Conservation (phyloP, 2,888 invertebrate genomes). For the Cerceris rybyensis region DNA sequence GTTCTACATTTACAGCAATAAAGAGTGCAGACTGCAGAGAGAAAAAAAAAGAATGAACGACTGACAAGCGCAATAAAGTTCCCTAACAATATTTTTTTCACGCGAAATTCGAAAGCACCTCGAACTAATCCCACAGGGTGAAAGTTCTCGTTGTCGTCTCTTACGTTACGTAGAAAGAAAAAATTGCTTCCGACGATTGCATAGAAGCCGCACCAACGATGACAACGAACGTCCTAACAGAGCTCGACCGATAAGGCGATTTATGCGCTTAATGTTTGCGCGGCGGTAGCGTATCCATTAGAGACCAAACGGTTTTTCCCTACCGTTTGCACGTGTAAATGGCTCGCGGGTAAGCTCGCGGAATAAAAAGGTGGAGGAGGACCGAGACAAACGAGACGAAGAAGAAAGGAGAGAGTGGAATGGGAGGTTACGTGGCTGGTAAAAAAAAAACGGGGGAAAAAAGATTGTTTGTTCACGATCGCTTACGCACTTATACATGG, state of each 20-base stretch:
- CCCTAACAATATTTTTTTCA: too few relatives aligned
- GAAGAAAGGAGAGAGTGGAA: neutral
- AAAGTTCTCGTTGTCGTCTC: too few relatives aligned
- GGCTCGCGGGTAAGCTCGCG: slow-evolving; percentile 34
- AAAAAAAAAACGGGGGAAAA: neutral
- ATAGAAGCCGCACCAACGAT: slow-evolving; percentile 14
- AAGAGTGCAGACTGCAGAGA: too few relatives aligned
- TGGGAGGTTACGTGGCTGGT: neutral
- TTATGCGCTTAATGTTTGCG: slow-evolving; percentile 40
- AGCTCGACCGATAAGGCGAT: slow-evolving; percentile 43
- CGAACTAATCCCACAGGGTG: too few relatives aligned
- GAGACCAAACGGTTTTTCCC: slow-evolving; percentile 21
- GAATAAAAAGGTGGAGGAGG: slow-evolving; percentile 30
- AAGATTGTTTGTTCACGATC: slow-evolving; percentile 43
- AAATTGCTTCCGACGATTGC: neutral
- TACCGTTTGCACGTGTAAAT: slow-evolving; percentile 40
- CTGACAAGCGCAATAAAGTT: too few relatives aligned
- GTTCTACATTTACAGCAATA: too few relatives aligned
- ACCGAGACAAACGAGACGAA: neutral
- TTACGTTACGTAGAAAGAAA: too few relatives aligned
- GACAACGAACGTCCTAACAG: slow-evolving; percentile 26
- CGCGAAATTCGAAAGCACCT: too few relatives aligned
- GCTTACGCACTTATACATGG: slow-evolving; percentile 20
- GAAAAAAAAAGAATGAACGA: too few relatives aligned
- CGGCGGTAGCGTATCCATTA: slow-evolving; percentile 39